Conservation (phyloP, 2,797 vertebrate genomes). For the Mastacembelus armatus region DNA sequence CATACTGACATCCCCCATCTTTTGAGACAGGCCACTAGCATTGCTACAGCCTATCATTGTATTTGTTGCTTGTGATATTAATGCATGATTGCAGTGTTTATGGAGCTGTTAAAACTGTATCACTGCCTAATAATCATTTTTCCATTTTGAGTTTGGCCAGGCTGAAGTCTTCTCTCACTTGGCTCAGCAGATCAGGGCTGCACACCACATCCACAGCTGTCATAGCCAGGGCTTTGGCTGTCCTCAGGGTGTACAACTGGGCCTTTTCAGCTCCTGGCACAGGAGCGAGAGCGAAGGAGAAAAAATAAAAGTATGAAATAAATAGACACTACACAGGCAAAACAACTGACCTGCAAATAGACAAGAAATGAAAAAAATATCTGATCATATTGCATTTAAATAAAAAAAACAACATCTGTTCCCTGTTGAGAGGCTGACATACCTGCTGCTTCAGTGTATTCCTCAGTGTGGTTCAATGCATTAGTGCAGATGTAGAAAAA, state of each 20-base stretch:
- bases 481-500: constrained; percentile 91
- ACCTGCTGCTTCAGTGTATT: constrained; percentile 90
- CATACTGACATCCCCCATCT: too few relatives aligned
- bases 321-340: constrained; percentile 32
- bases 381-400: constrained; percentile 7
- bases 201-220: constrained; percentile 91
- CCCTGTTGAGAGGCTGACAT: neutral
- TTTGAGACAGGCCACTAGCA: too few relatives aligned
- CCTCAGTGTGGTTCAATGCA: constrained; percentile 90
- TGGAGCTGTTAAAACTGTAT: neutral
- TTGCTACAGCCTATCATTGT: too few relatives aligned
- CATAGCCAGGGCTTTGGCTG: constrained; percentile 91
- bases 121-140: constrained; percentile 9
- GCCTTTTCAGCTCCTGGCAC: constrained; percentile 87
- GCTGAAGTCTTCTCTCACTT: constrained; percentile 75
- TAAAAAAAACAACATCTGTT: constrained; percentile 14
- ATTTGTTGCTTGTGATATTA: too few relatives aligned
- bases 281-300: constrained; percentile 8
- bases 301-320: constrained; percentile 30
- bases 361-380: constrained; percentile 7
- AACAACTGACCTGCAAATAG: constrained; percentile 32
- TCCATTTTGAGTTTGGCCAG: constrained; percentile 49
- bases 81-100: neutral
- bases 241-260: constrained; percentile 89
- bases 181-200: constrained; percentile 69